These are phyloP conservation scores for Synanthedon myopaeformis DNA, from an alignment of 2,888 invertebrate species.

Conservation along the genomic window DNA sequence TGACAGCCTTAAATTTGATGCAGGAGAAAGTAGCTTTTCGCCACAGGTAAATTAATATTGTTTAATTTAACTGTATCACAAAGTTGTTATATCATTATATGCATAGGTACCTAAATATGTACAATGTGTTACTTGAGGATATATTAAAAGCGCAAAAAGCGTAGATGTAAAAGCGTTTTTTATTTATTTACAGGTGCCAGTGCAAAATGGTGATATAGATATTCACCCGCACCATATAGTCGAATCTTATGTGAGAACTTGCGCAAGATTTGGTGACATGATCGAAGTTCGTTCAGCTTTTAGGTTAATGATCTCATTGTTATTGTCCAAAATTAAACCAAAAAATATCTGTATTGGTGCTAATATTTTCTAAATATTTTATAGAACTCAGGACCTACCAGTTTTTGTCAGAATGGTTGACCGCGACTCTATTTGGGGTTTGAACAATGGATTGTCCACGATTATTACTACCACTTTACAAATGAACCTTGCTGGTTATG, in stretches of 20 bases:
- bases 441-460: constrained; percentile 77
- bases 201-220: constrained; percentile 49
- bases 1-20: constrained; percentile 85
- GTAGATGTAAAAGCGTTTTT: not conserved
- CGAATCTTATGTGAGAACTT: constrained; percentile 64
- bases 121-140: no score
- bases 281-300: constrained; percentile 66
- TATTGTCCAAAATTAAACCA: no score
- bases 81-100: no score
- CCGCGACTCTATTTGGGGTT: constrained; percentile 78
- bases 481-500: constrained; percentile 75
- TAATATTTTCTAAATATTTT: constrained; percentile 7
- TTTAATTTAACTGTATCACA: no score
- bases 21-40: constrained; percentile 78
- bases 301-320: constrained; percentile 22
- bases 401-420: constrained; percentile 84
- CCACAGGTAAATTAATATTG: constrained; percentile 54
- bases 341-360: no score
- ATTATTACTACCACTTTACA: constrained; percentile 79
- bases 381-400: constrained; percentile 75
- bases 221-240: constrained; percentile 69
- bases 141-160: no score
- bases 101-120: no score
- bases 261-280: constrained; percentile 72
- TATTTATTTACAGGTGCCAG: constrained; percentile 34